Evolutionary conservation across 2,888 invertebrate genomes (phyloP).

Genomic region (Mesorhabditis belari): DNA sequence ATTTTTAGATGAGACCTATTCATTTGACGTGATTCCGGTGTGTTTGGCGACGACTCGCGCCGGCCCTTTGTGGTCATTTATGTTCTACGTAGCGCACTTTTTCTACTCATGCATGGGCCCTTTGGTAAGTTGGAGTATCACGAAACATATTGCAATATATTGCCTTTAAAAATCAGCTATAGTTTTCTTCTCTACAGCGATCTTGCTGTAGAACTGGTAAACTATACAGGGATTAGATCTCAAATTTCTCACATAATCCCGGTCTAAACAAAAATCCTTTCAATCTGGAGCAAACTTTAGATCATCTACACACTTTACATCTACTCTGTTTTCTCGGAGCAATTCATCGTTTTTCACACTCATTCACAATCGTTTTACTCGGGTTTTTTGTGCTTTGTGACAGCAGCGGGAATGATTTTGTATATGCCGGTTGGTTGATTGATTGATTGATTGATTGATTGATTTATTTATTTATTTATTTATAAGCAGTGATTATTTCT

Average conservation of each 20-base stretch:
- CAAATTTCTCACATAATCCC: no score
- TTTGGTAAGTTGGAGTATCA: slow-evolving; percentile 16
- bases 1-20: slow-evolving; percentile 26
- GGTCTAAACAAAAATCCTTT: background rate
- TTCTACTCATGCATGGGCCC: slow-evolving; percentile 31
- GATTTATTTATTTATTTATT: no score
- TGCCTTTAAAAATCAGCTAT: no score
- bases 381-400: background rate
- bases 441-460: no score
- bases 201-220: no score
- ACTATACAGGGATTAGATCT: no score
- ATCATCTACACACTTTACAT: slow-evolving; percentile 22
- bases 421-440: slow-evolving; percentile 2
- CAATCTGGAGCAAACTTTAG: slow-evolving; percentile 3
- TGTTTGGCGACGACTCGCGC: slow-evolving; percentile 27
- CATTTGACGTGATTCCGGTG: slow-evolving; percentile 32
- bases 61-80: slow-evolving; percentile 23
- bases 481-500: no score
- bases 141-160: no score
- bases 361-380: background rate
- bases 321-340: slow-evolving; percentile 26
- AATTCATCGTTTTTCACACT: slow-evolving; percentile 8
- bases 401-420: background rate
- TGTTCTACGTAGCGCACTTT: slow-evolving; percentile 29
- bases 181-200: no score